phyloP scores from a whole-genome alignment of 2,888 invertebrate genomes.

The Melipona bicolor region DNA sequence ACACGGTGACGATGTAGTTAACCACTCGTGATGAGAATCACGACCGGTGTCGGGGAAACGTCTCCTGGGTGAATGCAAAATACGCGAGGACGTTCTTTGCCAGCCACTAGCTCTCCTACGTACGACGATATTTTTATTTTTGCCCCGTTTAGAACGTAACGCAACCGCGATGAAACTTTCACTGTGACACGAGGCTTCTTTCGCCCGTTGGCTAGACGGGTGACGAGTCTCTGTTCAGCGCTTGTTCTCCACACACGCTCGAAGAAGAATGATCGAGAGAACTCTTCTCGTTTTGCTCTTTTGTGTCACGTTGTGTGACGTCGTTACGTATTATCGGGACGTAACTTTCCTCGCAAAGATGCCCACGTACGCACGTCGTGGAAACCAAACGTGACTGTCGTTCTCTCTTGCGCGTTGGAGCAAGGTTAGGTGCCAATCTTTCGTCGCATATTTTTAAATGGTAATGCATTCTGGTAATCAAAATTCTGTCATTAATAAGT shows the following conservation, averaged over 20 bases:
- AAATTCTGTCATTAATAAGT: too few relatives aligned
- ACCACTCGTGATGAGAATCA: slow-evolving; percentile 52
- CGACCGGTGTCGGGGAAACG: slow-evolving; percentile 29
- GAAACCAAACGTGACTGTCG: neutral
- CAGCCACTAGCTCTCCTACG: slow-evolving; percentile 29
- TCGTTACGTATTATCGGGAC: neutral
- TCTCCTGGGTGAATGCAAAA: slow-evolving; percentile 39
- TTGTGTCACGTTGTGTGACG: neutral
- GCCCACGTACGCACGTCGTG: neutral
- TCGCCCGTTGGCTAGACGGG: slow-evolving; percentile 14
- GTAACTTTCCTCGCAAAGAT: neutral
- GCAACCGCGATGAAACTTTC: slow-evolving; percentile 50
- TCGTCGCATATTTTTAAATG: too few relatives aligned
- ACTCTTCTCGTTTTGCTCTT: neutral
- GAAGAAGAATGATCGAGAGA: neutral
- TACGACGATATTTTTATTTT: slow-evolving; percentile 50
- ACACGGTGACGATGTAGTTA: slow-evolving; percentile 59
- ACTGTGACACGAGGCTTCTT: slow-evolving; percentile 22
- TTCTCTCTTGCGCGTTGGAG: too few relatives aligned
- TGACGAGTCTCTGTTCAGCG: slow-evolving; percentile 1
- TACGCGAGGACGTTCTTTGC: slow-evolving; percentile 32
- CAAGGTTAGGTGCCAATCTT: too few relatives aligned
- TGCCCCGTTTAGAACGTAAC: neutral
- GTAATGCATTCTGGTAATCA: too few relatives aligned
- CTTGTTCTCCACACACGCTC: neutral